These are phyloP conservation scores for Garrulus glandarius DNA, from an alignment of 2,797 vertebrate species.

Conservation along the genomic window DNA sequence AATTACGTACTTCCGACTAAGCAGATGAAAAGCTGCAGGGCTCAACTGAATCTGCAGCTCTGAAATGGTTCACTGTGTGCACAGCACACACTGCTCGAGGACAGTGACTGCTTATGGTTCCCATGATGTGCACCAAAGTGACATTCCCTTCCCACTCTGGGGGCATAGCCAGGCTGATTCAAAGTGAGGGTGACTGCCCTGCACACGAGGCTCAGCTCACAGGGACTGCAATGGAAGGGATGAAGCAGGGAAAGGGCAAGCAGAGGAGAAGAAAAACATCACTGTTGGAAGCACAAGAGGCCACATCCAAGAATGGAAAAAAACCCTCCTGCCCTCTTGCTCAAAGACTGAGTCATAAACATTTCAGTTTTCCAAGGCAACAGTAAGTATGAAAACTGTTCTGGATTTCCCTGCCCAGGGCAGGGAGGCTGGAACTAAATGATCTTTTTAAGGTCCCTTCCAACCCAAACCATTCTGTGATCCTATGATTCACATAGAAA, in stretches of 20 bases:
- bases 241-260: background rate
- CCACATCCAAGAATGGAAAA: conserved; percentile 11
- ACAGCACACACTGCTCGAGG: background rate
- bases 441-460: background rate
- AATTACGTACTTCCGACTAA: background rate
- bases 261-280: background rate
- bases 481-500: background rate
- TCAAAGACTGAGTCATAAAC: conserved; percentile 1
- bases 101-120: background rate
- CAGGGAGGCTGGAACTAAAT: background rate
- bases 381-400: background rate
- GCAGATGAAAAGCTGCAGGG: background rate
- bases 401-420: background rate
- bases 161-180: background rate
- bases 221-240: background rate
- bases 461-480: background rate
- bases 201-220: background rate
- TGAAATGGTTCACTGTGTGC: background rate
- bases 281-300: background rate
- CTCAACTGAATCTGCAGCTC: background rate
- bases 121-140: background rate
- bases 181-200: background rate
- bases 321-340: background rate
- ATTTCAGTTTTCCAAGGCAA: conserved; percentile 33
- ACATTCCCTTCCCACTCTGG: background rate